Percentiles rank a stretch among this genome's conserved stretches.
Conservation (phyloP, 2,888 invertebrate genomes). For the Dicyrtomina minuta region DNA sequence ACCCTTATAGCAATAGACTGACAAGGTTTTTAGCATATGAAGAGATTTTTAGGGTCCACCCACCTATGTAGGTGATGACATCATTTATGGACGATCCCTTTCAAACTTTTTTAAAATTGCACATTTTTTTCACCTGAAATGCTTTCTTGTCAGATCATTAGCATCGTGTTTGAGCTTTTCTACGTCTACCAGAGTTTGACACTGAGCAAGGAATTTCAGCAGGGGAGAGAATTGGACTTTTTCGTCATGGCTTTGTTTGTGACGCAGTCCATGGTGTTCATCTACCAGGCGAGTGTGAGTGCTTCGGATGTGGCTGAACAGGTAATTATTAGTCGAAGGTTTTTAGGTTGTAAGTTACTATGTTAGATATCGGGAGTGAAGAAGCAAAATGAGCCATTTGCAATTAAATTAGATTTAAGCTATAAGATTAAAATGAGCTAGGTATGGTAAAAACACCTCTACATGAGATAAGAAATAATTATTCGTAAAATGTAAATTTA, state of each 20-base stretch:
- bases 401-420: too few species aligned
- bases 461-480: too few species aligned
- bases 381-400: too few species aligned
- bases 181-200: constrained; percentile 16
- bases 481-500: too few species aligned
- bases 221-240: background rate
- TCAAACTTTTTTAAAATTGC: background rate
- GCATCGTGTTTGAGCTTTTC: constrained; percentile 16
- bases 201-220: background rate
- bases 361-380: constrained; percentile 4
- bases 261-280: background rate
- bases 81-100: too few species aligned
- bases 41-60: too few species aligned
- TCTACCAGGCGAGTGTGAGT: constrained; percentile 1
- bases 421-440: too few species aligned
- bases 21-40: too few species aligned
- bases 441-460: too few species aligned
- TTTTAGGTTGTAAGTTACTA: constrained; percentile 12
- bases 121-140: background rate
- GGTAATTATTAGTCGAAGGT: background rate
- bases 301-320: constrained; percentile 4
- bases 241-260: constrained; percentile 4
- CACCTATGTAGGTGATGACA: too few species aligned
- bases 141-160: background rate
- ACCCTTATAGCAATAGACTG: too few species aligned